Evolutionary conservation across 2,797 vertebrate species (phyloP).

Genomic region (Masticophis lateralis): DNA sequence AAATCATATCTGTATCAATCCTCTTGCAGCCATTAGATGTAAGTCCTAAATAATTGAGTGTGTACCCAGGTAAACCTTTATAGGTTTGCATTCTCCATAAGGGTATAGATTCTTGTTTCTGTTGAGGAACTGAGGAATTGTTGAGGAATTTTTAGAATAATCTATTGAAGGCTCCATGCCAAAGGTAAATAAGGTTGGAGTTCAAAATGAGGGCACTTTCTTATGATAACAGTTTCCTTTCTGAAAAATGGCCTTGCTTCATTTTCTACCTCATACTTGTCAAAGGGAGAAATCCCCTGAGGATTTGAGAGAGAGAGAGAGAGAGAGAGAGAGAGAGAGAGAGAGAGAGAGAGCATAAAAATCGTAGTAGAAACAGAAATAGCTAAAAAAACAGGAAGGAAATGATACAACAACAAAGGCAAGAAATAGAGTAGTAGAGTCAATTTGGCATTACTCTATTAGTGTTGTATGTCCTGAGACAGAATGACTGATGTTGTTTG

Average conservation of each 20-base stretch:
- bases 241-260: neutral
- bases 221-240: neutral
- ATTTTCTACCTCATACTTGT: neutral
- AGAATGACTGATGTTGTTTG: neutral
- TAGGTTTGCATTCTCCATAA: neutral
- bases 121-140: neutral
- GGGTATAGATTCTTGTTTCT: neutral
- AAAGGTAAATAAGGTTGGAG: neutral
- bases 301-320: neutral
- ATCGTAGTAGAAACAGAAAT: neutral
- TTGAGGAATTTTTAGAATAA: neutral
- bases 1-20: neutral
- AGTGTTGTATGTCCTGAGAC: neutral
- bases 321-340: too few species aligned
- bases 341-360: neutral
- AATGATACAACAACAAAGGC: neutral
- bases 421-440: neutral
- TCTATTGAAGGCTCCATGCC: neutral
- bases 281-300: neutral
- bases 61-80: neutral
- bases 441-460: neutral
- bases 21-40: neutral
- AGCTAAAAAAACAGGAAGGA: neutral
- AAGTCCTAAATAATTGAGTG: neutral
- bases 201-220: neutral